Conservation (phyloP, 2,113 vertebrate genomes). For the Ptychochromis oligacanthus region DNA sequence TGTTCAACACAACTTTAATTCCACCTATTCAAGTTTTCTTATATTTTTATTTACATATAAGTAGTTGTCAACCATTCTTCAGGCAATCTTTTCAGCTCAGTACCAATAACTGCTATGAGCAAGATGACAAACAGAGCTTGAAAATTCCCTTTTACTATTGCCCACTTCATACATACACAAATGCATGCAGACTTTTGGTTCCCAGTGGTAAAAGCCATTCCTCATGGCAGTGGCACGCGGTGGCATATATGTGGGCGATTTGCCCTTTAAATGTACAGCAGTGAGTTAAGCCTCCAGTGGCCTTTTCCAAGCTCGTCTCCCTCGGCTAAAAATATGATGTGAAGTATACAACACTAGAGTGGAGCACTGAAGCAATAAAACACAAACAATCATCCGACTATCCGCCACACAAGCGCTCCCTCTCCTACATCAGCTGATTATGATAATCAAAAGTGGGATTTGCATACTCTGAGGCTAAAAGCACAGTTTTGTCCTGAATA, state of each 20-base stretch:
- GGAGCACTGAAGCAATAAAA: slow-evolving; percentile 60
- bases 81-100: not conserved
- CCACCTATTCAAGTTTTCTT: not conserved
- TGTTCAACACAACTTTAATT: not conserved
- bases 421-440: slow-evolving; percentile 74
- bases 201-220: slow-evolving; percentile 43
- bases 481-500: slow-evolving; percentile 75
- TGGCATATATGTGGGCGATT: slow-evolving; percentile 73
- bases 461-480: slow-evolving; percentile 76
- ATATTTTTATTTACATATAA: not conserved
- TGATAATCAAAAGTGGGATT: slow-evolving; percentile 76
- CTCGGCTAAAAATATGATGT: slow-evolving; percentile 64
- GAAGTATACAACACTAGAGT: slow-evolving; percentile 59
- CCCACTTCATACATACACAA: not conserved
- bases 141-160: not conserved
- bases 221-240: slow-evolving; percentile 48
- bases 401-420: slow-evolving; percentile 3
- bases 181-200: slow-evolving; percentile 4
- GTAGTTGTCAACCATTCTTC: not conserved
- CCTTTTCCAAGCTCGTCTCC: slow-evolving; percentile 64
- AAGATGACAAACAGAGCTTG: slow-evolving; percentile 13
- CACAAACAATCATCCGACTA: slow-evolving; percentile 57
- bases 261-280: slow-evolving; percentile 75
- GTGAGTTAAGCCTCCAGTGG: slow-evolving; percentile 66
- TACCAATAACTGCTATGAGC: not conserved